Base-by-base conservation (phyloP, 1,140 invertebrate genomes). In the Dendroctonus ponderosae region DNA sequence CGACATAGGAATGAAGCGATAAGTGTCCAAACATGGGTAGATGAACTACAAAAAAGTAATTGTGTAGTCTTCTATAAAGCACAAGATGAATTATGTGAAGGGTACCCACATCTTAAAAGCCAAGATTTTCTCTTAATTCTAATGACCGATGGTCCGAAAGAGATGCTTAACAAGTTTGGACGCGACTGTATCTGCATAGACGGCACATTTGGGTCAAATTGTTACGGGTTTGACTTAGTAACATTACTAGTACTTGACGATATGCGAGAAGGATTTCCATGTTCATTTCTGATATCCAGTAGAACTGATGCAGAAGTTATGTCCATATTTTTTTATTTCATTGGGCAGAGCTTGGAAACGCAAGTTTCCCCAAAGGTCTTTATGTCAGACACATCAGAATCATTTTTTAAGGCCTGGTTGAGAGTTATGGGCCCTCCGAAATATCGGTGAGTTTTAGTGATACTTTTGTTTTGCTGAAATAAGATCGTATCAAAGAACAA, bases 311-410 rank as follows among this genome's bases (percentile, higher is more conserved):
- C 65, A 57, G 38, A 51, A 44, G 41, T 68, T 5, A 43, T 56
- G 38, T 11, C 61, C 11, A 38, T 14, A 7, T 42, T 68, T 43
- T 71, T 71, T 59, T 66, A 0, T 5, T 9, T 14, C 7, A 66
- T 44, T 66, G 49, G 37, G 26, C 69, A 50, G 7, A 58, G 3
- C 12, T 66, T 41, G 64, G 67, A 62, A 44, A 12, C 3, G 11
- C 26, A 38, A 12, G 66, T 9, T 56, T 6, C 37, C 61, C 56
- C 6, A 26, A 62, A 52, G 59, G 26, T 65, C 9, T 71, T 71
- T 46, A 71, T 70, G 64, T 64, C 68, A 6, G 70, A 70, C 39
- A 67, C 67, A 57, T 54, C 59, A 0, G 49, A 69, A 1, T 14
- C 38, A 5, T 64, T 12, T 49, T 71, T 51, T 50, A 70, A 71